Evolutionary conservation across 2,113 vertebrate species (phyloP), one percentile per base, ranked within the genome.

Genomic region (Silurus glanis): DNA sequence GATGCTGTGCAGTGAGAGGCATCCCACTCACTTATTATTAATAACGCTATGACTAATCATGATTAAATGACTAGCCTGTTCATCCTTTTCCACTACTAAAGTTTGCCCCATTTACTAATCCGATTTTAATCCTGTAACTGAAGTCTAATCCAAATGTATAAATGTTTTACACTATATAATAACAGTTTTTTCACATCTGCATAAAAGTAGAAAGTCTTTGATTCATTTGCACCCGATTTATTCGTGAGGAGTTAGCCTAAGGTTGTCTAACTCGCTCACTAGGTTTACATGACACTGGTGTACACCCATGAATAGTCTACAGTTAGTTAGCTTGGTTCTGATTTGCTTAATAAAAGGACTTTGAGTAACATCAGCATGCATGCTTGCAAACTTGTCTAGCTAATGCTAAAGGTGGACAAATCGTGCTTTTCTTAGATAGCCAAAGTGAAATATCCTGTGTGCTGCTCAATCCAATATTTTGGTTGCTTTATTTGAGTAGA

Each of bases 101-200:
- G 17, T 51, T n/a, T 78, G 23, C 45, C 51, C n/a, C 25, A 1
- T 66, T 79, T 85, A 80, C 84, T 79, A 67, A 80, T 76, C 12
- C 61, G 47, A 12, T 21, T 59, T 80, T 19, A 79, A 79, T 58
- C 5, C 17, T 37, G 37, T 37, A 16, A n/a, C 51, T 78, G 75
- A 56, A 56, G n/a, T 59, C 55, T 55, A 78, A 64, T 85, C 45
- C 25, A 14, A 78, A 64, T 21, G 64, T 47, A 37, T 37, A 10
- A 71, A 56, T 55, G 49, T 81, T 14, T n/a, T 45, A 47, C 56
- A 64, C 21, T 69, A 21, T 47, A 3, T 64, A 69, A 51, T 45
- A 14, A 5, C 37, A 37, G 37, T 37, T 37, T 76, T 76, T n/a
- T 76, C 23, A 3, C 21, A 23, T 75, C 47, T 25, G 74, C 74